phyloP scores from a whole-genome alignment of 2,888 invertebrate species.

The Limulus polyphemus region DNA sequence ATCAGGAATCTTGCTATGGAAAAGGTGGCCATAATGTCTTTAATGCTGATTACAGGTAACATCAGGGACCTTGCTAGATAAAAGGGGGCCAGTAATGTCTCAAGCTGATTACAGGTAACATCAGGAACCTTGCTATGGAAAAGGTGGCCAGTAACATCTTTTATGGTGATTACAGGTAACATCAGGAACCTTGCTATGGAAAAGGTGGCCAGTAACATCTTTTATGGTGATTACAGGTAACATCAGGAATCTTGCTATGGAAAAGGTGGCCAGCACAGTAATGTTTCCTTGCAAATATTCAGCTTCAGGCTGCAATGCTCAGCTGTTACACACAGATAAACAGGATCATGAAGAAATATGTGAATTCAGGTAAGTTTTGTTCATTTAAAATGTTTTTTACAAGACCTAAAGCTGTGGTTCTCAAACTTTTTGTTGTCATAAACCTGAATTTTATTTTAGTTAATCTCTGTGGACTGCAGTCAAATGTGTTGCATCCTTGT shows the following conservation, averaged over 20 bases:
- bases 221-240: constrained; percentile 48
- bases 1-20: constrained; percentile 99
- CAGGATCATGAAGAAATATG: constrained; percentile 97
- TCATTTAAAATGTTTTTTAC: not conserved
- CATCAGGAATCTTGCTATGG: constrained; percentile 97
- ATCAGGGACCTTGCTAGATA: constrained; percentile 99
- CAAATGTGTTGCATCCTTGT: too few relatives aligned
- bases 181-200: too few relatives aligned
- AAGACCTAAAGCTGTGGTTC: too few relatives aligned
- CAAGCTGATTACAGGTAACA: constrained; percentile 52
- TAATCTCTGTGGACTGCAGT: too few relatives aligned
- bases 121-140: constrained; percentile 97
- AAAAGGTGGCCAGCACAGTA: constrained; percentile 95
- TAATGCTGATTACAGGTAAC: constrained; percentile 48
- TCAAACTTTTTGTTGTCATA: too few relatives aligned
- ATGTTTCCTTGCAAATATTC: constrained; percentile 99
- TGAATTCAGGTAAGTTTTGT: constrained; percentile 57
- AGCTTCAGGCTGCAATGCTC: constrained; percentile 82
- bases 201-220: too few relatives aligned
- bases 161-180: too few relatives aligned
- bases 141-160: constrained; percentile 67
- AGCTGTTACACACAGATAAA: constrained; percentile 91
- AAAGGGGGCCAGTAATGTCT: constrained; percentile 68
- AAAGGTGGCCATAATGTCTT: constrained; percentile 75
- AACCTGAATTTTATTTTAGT: too few relatives aligned